Evolutionary conservation across 1,140 invertebrate genomes (phyloP).

Genomic region (Lethocerus indicus): DNA sequence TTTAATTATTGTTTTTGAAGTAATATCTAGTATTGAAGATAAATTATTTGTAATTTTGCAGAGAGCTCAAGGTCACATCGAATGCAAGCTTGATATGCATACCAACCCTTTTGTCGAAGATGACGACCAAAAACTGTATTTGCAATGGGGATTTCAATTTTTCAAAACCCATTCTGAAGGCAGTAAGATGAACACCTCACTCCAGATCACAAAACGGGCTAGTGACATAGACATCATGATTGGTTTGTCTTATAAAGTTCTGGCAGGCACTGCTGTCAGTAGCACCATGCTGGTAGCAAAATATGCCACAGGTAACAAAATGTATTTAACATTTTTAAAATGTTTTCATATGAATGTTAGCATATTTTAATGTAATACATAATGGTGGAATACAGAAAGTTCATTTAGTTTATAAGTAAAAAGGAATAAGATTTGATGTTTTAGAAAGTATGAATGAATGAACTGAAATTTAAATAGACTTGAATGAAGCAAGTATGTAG

Average conservation of each 20-base stretch:
- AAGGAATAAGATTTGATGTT: too few relatives aligned
- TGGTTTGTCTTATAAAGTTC: conserved; percentile 23
- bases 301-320: conserved; percentile 27
- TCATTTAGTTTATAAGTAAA: too few relatives aligned
- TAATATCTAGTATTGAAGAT: background rate
- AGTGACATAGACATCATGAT: conserved; percentile 31
- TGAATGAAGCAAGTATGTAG: too few relatives aligned
- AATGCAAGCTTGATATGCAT: conserved; percentile 31
- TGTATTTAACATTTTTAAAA: conserved; percentile 2
- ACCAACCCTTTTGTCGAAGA: conserved; percentile 26
- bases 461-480: too few relatives aligned
- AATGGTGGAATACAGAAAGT: too few relatives aligned
- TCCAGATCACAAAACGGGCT: conserved; percentile 28
- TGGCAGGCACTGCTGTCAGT: conserved; percentile 21
- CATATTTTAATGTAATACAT: too few relatives aligned
- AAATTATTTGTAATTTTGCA: conserved; percentile 19
- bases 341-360: too few relatives aligned
- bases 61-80: conserved; percentile 33
- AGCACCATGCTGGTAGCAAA: conserved; percentile 25
- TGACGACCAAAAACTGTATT: conserved; percentile 33
- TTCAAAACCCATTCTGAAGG: conserved; percentile 27
- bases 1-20: too few relatives aligned
- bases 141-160: conserved; percentile 34
- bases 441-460: too few relatives aligned
- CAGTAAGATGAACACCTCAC: conserved; percentile 25